phyloP scores from a whole-genome alignment of 2,113 vertebrate species.

The Tragelaphus strepsiceros region DNA sequence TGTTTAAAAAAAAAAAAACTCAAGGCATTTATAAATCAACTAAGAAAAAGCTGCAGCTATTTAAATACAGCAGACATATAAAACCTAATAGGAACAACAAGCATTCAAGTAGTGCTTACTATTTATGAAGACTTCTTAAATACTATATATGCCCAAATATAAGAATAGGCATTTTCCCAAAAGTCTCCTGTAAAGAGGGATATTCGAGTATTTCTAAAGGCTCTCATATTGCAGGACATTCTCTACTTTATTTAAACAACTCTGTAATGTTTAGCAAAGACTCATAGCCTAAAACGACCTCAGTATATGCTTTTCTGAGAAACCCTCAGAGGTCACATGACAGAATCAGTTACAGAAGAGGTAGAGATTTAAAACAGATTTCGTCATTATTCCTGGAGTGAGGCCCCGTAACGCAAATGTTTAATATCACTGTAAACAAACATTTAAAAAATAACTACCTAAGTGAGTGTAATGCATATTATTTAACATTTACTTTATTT shows the following conservation, averaged over 20 bases:
- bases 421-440: not conserved
- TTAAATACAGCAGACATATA: not conserved
- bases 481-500: constrained; percentile 24
- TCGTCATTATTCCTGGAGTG: not conserved
- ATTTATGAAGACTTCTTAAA: not conserved
- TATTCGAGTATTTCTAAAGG: not conserved
- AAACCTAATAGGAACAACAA: not conserved
- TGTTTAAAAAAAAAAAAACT: not conserved
- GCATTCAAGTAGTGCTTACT: not conserved
- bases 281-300: constrained; percentile 31
- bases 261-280: not conserved
- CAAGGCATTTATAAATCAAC: not conserved
- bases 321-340: not conserved
- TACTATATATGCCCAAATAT: not conserved
- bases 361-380: not conserved
- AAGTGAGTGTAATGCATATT: not conserved
- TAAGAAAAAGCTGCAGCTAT: not conserved
- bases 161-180: constrained; percentile 3
- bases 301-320: not conserved
- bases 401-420: not conserved
- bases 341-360: not conserved
- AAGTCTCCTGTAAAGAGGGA: not conserved
- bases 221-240: not conserved
- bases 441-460: not conserved
- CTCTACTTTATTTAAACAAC: constrained; percentile 46